Conservation (phyloP, 2,888 invertebrate genomes). For the Agonopterix alstromeriana region DNA sequence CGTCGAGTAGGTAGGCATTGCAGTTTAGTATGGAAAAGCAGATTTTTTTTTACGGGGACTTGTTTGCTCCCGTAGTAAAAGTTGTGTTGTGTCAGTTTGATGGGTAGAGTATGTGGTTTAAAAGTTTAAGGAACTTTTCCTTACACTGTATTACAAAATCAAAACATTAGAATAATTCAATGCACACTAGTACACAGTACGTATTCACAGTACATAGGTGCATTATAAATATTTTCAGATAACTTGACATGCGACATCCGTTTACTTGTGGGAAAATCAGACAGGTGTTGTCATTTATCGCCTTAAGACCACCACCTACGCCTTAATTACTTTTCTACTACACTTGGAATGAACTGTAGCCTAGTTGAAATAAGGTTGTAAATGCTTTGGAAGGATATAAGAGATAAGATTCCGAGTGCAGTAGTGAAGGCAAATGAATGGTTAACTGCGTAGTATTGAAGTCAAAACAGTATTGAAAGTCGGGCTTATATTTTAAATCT, state of each 20-base stretch:
- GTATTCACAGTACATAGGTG: neutral
- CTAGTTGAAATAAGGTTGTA: neutral
- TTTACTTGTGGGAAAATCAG: constrained; percentile 63
- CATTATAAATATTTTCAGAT: constrained; percentile 44
- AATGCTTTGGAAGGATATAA: neutral
- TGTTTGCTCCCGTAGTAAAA: too few relatives aligned
- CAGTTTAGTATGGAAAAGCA: too few relatives aligned
- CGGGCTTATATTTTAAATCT: too few relatives aligned
- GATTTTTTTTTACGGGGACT: too few relatives aligned
- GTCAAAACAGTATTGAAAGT: too few relatives aligned
- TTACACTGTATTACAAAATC: too few relatives aligned
- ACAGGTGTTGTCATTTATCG: constrained; percentile 68
- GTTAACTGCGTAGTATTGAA: constrained; percentile 20
- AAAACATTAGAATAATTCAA: too few relatives aligned
- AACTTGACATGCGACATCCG: constrained; percentile 61
- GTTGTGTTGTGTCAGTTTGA: too few relatives aligned
- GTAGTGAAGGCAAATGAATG: constrained; percentile 40
- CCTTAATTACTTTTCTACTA: constrained; percentile 27
- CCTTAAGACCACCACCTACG: constrained; percentile 30
- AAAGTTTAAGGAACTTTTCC: too few relatives aligned
- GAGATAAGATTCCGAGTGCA: constrained; percentile 8
- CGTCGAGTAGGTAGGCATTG: too few relatives aligned
- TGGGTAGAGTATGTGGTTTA: too few relatives aligned
- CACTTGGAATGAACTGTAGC: constrained; percentile 5
- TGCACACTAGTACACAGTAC: too few relatives aligned